Evolutionary conservation across 2,888 invertebrate species (phyloP).

Genomic region (Latrodectus hesperus): DNA sequence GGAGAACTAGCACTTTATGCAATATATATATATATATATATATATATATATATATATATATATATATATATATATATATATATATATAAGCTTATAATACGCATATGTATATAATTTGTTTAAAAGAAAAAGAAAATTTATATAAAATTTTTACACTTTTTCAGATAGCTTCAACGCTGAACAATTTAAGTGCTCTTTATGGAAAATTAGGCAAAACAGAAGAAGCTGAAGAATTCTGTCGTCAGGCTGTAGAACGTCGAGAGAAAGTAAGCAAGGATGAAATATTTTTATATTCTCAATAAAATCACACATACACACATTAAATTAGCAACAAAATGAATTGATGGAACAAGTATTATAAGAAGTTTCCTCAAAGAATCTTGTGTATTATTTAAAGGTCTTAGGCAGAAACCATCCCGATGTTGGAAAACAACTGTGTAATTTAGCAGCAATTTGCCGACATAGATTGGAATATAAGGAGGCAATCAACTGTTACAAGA

Average conservation of each 20-base stretch:
- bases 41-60: no score
- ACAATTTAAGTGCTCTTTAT: conserved; percentile 39
- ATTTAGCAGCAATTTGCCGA: conserved; percentile 37
- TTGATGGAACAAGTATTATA: neutral
- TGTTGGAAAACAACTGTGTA: conserved; percentile 43
- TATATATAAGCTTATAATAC: no score
- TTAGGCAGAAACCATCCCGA: conserved; percentile 39
- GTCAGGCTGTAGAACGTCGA: conserved; percentile 31
- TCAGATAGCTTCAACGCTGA: conserved; percentile 42
- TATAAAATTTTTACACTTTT: neutral
- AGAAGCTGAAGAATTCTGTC: conserved; percentile 43
- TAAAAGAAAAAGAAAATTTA: neutral
- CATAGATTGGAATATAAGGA: conserved; percentile 29
- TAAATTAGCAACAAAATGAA: neutral
- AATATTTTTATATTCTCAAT: neutral
- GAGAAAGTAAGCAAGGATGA: conserved; percentile 14
- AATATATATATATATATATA: no score
- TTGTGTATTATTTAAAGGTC: conserved; percentile 25
- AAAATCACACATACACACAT: neutral
- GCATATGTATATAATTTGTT: no score
- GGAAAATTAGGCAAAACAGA: conserved; percentile 43
- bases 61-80: no score
- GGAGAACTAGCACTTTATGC: no score
- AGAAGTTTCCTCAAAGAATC: neutral
- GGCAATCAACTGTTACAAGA: conserved; percentile 35